Base-by-base conservation (phyloP, 2,113 vertebrate species). In the Noturus placidus region DNA sequence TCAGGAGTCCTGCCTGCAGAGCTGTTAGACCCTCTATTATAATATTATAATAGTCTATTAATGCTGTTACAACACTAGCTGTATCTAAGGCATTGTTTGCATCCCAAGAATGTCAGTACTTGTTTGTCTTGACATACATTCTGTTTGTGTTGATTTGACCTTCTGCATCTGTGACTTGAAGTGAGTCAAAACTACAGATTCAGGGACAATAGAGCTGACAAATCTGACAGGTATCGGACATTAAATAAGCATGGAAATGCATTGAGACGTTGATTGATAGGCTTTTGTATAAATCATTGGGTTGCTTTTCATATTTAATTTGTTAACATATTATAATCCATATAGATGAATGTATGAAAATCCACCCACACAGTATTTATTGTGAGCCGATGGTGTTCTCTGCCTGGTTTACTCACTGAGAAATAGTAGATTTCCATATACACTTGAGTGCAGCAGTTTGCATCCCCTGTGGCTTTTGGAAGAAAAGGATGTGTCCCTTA, bases 61-160 rank as follows among this genome's bases (percentile, higher is more conserved):
- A 67, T 42, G 78, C 19, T 30, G 13, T 27, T 87, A 82, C 63
- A 70, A 52, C 63, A 52, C 78, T 57, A 30, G 63, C 35, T 70
- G 63, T 87, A 35, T 81, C 63, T 81, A 14, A 46, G 27, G 65
- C 25, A 70, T 81, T 81, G 77, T 81, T 87, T 56, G 61, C 52
- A 42, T 56, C 59, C 65, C 42, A 76, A 52, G 27, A 69, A 69
- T 65, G 80, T 65, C 82, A 65, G 82, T 78, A 25, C 33, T 76
- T 87, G 67, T 82, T 54, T 83, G 57, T 50, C 63, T 50, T 78
- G 76, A 77, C 57, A 79, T 72, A 86, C 14, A 78, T 19, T 30
- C 74, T 81, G 59, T 80, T 78, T 74, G 67, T 76, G 46, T 82
- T 87, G 79, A 83, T 87, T 83, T 88, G 87, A 90, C 87, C 89